Conservation (phyloP, 2,888 invertebrate genomes). For the Sicus ferrugineus region DNA sequence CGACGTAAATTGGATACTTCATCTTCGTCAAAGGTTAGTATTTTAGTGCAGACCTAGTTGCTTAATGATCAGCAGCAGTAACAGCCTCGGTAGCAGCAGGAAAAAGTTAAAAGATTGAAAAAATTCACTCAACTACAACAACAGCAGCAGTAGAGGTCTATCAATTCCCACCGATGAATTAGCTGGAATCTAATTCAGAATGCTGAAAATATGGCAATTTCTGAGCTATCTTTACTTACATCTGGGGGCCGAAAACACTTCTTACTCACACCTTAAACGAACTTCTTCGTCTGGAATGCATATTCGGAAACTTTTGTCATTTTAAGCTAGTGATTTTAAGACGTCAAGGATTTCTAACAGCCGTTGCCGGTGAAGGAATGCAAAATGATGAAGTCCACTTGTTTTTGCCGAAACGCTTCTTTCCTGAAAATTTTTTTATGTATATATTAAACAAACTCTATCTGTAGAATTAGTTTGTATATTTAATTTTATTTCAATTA, state of each 20-base stretch:
- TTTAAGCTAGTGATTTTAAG: slow-evolving; percentile 3
- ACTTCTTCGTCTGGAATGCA: neutral
- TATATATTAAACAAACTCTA: neutral
- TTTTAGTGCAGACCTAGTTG: slow-evolving; percentile 67
- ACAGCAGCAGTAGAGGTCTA: slow-evolving; percentile 31
- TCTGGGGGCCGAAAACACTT: neutral
- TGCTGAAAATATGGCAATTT: slow-evolving; percentile 9
- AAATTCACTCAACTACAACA: slow-evolving; percentile 32
- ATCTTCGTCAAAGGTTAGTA: slow-evolving; percentile 84
- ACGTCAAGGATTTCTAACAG: neutral
- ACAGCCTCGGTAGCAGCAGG: slow-evolving; percentile 35
- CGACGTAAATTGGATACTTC: slow-evolving; percentile 83
- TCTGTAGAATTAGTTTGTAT: neutral
- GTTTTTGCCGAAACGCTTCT: neutral
- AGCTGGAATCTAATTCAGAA: slow-evolving; percentile 25
- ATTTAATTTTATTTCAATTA: neutral
- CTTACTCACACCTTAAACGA: neutral
- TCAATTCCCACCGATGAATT: slow-evolving; percentile 19
- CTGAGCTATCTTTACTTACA: neutral
- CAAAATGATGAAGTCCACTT: neutral
- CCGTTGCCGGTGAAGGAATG: neutral
- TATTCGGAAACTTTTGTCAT: neutral
- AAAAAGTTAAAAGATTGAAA: slow-evolving; percentile 32
- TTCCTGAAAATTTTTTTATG: neutral
- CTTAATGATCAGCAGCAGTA: slow-evolving; percentile 50